Base-by-base conservation (phyloP, 1,140 invertebrate genomes). In the Drosophila pectinifera region DNA sequence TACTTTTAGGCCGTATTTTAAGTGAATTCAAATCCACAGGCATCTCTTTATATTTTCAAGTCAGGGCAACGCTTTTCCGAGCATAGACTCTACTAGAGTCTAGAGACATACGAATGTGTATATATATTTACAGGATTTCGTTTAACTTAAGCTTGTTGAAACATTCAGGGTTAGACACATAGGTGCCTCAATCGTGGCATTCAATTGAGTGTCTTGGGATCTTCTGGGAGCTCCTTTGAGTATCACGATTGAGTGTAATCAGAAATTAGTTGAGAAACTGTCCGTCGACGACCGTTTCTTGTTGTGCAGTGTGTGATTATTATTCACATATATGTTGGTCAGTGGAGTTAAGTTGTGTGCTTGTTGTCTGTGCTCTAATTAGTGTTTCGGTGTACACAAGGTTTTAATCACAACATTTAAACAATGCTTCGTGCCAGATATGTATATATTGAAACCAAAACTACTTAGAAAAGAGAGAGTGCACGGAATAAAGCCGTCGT, bases 121-220 rank as follows among this genome's bases (percentile, higher is more conserved):
- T 75, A 39, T 74, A 75, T 76, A 65, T 74, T 49, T 74, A 75
- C 61, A 75, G 34, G 38, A 39, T 53, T 34, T 59, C 63, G 54
- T 54, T 54, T 51, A 39, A 62, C 39, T 61, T 14, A 73, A 73
- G 69, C 70, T 65, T 36, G 48, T 64, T 76, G 63, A 67, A 76
- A 76, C 73, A 76, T 76, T 76, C 55, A 76, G 62, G 54, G 62
- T 76, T 76, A 76, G 73, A 76, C 73, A 76, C 73, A 68, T 43
- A 68, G n/a, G 24, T 22, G 42, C 14, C 28, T 14, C 34, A 54
- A 18, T 39, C 41, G 24, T 43, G 48, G 31, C 34, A 73, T 62
- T 62, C 41, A 54, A 53, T 46, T 26, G 16, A 5, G 22, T 20
- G 16, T 36, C 11, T 1, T 18, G 1, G 4, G n/a, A 16, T 26